Conservation (phyloP, 2,888 invertebrate genomes). For the Hartigia nigra region DNA sequence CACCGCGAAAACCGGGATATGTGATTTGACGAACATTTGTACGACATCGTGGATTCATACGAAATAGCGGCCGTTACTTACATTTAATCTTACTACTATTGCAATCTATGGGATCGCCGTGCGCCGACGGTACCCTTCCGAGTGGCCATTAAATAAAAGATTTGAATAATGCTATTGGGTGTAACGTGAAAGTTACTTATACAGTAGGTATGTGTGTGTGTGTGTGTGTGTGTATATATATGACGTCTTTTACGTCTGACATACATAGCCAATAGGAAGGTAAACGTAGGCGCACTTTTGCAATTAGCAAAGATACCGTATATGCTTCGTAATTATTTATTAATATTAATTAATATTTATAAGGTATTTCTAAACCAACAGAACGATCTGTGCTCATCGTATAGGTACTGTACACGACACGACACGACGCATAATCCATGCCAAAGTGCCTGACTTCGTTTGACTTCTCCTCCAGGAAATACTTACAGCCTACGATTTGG, state of each 20-base stretch:
- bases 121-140: slow-evolving; percentile 1
- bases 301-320: slow-evolving; percentile 38
- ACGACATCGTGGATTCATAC: slow-evolving; percentile 63
- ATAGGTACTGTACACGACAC: slow-evolving; percentile 57
- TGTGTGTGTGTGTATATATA: not conserved
- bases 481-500: slow-evolving; percentile 45
- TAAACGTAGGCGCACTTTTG: not conserved
- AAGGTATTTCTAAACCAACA: slow-evolving; percentile 55
- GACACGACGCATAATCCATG: slow-evolving; percentile 27
- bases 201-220: too few relatives aligned
- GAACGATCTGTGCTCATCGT: slow-evolving; percentile 48
- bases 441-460: not conserved
- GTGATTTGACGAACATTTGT: slow-evolving; percentile 60
- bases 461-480: slow-evolving; percentile 17
- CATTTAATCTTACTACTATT: slow-evolving; percentile 46
- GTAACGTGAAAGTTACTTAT: not conserved
- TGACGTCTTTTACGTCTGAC: not conserved
- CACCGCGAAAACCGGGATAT: slow-evolving; percentile 49
- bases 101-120: slow-evolving; percentile 39
- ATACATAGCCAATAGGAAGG: not conserved
- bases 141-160: not conserved
- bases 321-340: slow-evolving; percentile 50
- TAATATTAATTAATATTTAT: slow-evolving; percentile 56
- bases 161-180: not conserved
- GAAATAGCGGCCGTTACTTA: slow-evolving; percentile 63